Evolutionary conservation across 2,113 vertebrate genomes (phyloP), one percentile per base, ranked within the genome.

Genomic region (Australoheros scitulus): DNA sequence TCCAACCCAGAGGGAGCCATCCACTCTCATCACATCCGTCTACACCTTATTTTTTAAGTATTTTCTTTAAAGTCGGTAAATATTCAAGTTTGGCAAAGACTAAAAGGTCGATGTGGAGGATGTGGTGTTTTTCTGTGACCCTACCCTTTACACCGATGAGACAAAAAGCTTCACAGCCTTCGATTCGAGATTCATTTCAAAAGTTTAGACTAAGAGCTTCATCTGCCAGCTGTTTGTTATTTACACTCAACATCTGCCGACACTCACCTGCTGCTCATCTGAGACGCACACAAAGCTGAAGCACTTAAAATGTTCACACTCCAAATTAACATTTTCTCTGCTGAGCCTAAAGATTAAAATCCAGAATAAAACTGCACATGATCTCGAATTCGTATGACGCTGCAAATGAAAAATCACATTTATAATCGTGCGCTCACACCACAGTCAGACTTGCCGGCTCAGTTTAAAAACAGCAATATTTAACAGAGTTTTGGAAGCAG

Each of bases 211-310:
- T 50, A 24, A 0, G 64, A 26, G 41, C 24, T 11, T 14, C 3
- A 50, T 18, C 64, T 20, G 64, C 65, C 65, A 70, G 65, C 43
- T 68, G 64, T 29, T 47, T 68, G 64, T 29, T 50, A 50, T 50
- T 50, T 43, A 68, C 64, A 2, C 41, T 1, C 63, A 41, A 50
- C 64, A 68, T 50, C 64, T 50, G 64, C 41, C 47, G 22, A 68
- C 56, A 22, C 38, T 0, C 0, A 18, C 18, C 13, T 47, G 4
- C 13, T 15, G 50, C 18, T 20, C 50, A 8, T 20, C 15, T 50
- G 15, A 29, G 24, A 50, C 22, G 18, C 22, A 50, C 22, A 29
- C 41, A 50, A 70, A 3, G 5, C 64, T 68, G 38, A 22, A 47
- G 38, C 63, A 26, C 38, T 38, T 24, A 15, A 22, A 38, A 41